A percentile compares a stretch with the other conserved stretches of the same genome.
Conservation (phyloP, 2,888 invertebrate species). For the Aphodius granarius region DNA sequence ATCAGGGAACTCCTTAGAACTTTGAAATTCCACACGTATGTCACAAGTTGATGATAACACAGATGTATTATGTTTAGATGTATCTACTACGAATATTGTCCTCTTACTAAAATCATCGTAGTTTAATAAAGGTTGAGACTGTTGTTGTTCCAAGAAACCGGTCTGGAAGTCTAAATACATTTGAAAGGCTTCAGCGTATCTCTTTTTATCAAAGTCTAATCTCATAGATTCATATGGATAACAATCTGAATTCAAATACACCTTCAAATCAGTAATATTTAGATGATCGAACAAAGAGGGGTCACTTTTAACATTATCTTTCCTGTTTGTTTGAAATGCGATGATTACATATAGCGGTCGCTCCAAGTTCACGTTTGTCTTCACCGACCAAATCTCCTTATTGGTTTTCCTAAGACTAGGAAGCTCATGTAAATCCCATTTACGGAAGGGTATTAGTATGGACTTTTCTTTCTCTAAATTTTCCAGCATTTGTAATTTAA, state of each 20-base stretch:
- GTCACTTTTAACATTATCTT: conserved; percentile 1
- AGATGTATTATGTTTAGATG: background rate
- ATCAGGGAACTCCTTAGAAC: background rate
- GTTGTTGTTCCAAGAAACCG: background rate
- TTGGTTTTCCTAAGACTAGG: conserved; percentile 5
- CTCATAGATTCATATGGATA: conserved; percentile 26
- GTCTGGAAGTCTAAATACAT: conserved; percentile 16
- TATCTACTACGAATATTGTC: conserved; percentile 6
- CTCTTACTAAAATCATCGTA: conserved; percentile 5
- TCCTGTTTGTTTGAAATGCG: conserved; percentile 13
- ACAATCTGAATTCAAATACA: conserved; percentile 25
- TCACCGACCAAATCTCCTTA: conserved; percentile 18
- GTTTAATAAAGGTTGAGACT: background rate
- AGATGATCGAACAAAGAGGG: conserved; percentile 6
- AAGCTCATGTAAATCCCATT: conserved; percentile 23
- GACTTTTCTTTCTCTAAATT: conserved; percentile 15
- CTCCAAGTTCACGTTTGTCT: conserved; percentile 18
- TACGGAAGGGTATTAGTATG: conserved; percentile 23
- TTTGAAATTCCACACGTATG: conserved; percentile 10
- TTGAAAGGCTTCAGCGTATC: conserved; percentile 9
- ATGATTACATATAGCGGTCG: conserved; percentile 22
- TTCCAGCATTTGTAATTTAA: conserved; percentile 12
- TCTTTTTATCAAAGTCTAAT: conserved; percentile 15
- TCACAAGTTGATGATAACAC: conserved; percentile 4
- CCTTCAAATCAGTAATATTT: conserved; percentile 14